These are phyloP conservation scores for Macrotis lagotis DNA, from an alignment of 2,113 vertebrate species.

Conservation along the genomic window DNA sequence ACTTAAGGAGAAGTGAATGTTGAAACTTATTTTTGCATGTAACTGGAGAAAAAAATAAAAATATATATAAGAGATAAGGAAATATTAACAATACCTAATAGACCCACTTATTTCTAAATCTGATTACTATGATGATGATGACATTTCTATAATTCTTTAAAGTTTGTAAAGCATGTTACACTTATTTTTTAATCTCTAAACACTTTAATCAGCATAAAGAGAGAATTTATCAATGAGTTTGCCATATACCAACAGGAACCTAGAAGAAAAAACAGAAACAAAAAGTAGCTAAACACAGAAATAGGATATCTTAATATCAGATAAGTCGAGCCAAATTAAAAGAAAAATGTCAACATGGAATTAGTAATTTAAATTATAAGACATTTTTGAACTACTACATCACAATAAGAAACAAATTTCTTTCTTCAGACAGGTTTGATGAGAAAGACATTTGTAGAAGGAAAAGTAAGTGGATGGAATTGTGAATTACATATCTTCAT, in stretches of 20 bases:
- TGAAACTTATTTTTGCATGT: no score
- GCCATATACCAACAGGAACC: background rate
- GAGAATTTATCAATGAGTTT: no score
- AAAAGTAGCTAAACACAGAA: background rate
- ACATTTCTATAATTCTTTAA: no score
- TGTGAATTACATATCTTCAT: background rate
- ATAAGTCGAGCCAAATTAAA: background rate
- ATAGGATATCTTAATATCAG: background rate
- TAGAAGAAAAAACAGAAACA: background rate
- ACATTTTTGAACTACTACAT: background rate
- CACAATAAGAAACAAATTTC: background rate
- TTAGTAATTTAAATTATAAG: background rate
- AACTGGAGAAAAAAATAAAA: no score
- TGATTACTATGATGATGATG: no score
- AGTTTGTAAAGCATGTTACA: no score
- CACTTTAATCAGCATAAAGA: no score
- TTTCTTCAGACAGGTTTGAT: background rate
- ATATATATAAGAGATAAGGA: no score
- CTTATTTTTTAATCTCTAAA: no score
- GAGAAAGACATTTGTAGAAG: background rate
- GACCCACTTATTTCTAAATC: no score
- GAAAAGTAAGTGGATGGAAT: background rate
- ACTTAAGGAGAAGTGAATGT: no score
- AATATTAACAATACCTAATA: no score
- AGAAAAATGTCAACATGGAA: background rate